Base-by-base conservation (phyloP, 2,888 invertebrate genomes). In the Phalera bucephala region DNA sequence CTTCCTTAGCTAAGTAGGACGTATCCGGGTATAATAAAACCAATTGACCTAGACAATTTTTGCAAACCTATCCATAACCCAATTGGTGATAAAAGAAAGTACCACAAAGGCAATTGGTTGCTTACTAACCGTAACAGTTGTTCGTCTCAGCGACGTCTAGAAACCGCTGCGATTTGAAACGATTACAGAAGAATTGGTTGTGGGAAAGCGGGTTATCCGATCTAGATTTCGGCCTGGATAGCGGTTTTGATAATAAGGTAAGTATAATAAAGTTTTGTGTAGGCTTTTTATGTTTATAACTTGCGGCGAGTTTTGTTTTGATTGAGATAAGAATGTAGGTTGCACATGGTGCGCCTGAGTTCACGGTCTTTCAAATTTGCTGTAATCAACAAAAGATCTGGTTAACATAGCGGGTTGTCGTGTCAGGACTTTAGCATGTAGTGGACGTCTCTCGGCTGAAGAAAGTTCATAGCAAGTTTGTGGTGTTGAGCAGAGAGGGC, bases 31-130 rank as follows among this genome's bases (percentile, higher is more conserved):
- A 10, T 5, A n/a, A 10, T 15, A n/a, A 8, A 12, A 26, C 1
- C 6, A 7, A 26, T 9, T 22, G 7, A 9, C 17, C 6, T 8
- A 2, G 2, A 6, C 13, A 9, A 15, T 45, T 56, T 55, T 5
- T 5, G 5, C n/a, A 65, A 50, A 49, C 34, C 36, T 37, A 58
- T 53, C 47, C 44, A 42, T 61, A 64, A 64, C 54, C 66, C 52
- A 73, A 64, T 66, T 65, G 53, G 5, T 17, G 5, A 45, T 45
- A 46, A 64, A 72, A 64, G 80, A 80, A 80, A 84, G 80, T 68
- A 41, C 66, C 65, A 52, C 72, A 71, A 62, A 69, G 35, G 59
- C 66, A 76, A 73, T 80, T 80, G 72, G 66, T 36, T 59, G 52
- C 56, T 52, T 60, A 44, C 55, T 39, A 50, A 73, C 67, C 83